These are phyloP conservation scores for Caiman crocodilus DNA, from an alignment of 2,797 vertebrate genomes.

Conservation along the genomic window DNA sequence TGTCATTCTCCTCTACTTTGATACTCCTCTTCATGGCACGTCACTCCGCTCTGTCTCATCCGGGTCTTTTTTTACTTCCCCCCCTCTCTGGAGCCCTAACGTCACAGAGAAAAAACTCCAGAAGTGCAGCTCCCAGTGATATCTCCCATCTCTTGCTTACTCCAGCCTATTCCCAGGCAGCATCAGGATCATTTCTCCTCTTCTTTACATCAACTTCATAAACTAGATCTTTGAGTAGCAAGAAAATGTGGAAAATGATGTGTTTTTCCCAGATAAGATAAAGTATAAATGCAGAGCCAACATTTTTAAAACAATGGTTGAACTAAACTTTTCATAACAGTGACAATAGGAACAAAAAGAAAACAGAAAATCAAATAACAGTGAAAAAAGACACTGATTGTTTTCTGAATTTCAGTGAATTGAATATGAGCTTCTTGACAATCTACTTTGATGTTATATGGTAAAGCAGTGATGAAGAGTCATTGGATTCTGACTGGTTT, in stretches of 20 bases:
- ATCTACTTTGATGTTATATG: slow-evolving; percentile 8
- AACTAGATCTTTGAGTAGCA: neutral
- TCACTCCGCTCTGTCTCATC: no score
- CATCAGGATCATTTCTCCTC: no score
- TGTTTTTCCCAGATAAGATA: neutral
- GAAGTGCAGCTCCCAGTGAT: no score
- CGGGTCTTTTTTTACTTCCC: no score
- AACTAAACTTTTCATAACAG: neutral
- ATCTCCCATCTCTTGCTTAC: no score
- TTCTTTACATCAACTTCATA: neutral
- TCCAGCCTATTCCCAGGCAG: no score
- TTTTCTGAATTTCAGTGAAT: neutral
- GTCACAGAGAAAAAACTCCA: no score
- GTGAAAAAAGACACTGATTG: neutral
- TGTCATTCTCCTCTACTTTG: no score
- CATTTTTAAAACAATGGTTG: neutral
- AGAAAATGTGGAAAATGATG: neutral
- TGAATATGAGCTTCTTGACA: slow-evolving; percentile 37
- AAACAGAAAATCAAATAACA: neutral
- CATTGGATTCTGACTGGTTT: slow-evolving; percentile 53
- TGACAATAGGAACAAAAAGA: neutral
- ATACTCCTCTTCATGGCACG: no score
- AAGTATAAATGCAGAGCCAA: neutral
- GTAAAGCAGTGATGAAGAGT: slow-evolving; percentile 32
- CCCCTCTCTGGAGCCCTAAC: no score